phyloP scores from a whole-genome alignment of 23 tunicate species.

The Ascidia mentula region DNA sequence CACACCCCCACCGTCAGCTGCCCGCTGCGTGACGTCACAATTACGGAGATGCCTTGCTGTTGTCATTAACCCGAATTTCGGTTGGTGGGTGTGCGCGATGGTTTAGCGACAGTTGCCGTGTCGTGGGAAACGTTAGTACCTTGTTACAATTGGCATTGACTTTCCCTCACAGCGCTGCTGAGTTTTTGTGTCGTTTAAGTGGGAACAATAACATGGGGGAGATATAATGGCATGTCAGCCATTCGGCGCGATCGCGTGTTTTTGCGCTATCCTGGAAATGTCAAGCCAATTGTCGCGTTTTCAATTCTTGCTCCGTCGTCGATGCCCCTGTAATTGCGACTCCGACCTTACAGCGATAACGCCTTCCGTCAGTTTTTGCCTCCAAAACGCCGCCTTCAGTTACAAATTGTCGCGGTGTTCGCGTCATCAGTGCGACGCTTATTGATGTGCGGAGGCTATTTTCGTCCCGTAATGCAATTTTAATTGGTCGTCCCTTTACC shows the following conservation, averaged over 20 bases:
- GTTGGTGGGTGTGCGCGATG: background rate
- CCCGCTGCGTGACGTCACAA: slow-evolving; percentile 1
- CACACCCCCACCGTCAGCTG: slow-evolving; percentile 2
- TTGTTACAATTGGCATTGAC: too few relatives aligned
- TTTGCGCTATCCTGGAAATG: background rate
- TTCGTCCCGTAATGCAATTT: background rate
- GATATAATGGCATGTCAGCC: background rate
- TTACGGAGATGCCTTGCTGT: too few relatives aligned
- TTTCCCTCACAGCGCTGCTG: too few relatives aligned
- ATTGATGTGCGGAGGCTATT: too few relatives aligned
- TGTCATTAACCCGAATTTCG: background rate
- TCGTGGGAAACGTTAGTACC: background rate
- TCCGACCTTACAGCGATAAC: background rate
- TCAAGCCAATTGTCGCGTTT: slow-evolving; percentile 3
- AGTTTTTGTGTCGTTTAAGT: background rate
- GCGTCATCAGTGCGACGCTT: too few relatives aligned
- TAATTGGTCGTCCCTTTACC: too few relatives aligned
- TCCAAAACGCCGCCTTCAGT: background rate
- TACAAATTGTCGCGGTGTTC: background rate
- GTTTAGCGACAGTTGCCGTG: background rate
- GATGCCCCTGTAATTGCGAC: background rate
- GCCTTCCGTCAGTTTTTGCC: background rate
- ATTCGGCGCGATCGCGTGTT: background rate
- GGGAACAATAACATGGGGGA: background rate
- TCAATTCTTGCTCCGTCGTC: background rate